Base-by-base conservation (phyloP, 2,888 invertebrate genomes). In the Panzeria rudis region DNA sequence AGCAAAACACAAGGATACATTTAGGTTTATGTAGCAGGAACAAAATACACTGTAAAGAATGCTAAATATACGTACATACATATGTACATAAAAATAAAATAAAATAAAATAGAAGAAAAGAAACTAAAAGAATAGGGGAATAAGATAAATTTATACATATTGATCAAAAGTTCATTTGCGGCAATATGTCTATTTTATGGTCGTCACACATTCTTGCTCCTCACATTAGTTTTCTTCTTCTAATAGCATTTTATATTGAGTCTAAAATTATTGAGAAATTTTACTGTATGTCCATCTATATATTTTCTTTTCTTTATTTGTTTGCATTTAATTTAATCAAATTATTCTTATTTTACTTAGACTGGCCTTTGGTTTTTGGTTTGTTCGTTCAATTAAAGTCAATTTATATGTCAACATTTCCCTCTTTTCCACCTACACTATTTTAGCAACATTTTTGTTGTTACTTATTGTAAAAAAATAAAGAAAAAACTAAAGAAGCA, bases 371-470 rank as follows among this genome's bases (percentile, higher is more conserved):
- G 90, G 90, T 89, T 82, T 75, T 38, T 66, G 80, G 75, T 76
- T 81, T 75, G 89, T 90, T 91, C 87, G 90, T 91, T 90, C 91
- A 91, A 90, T 91, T 90, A 90, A 90, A 90, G 90, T 91, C 90
- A 91, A 91, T 90, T 89, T 89, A 89, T 88, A 90, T 89, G 84
- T 84, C 81, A 61, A 68, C 62, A 47, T 71, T 73, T 59, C 47
- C 69, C 35, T 72, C 68, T 56, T 47, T 54, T 3, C 38, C 54
- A 56, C 17, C 47, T 38, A 62, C 29, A 66, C 66, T 56, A 81
- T 73, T 81, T 81, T 68, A 25, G 13, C 41, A 76, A 52, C 11
- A 47, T 32, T 52, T 76, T 59, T 75, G 29, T 71, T 79, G 68
- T 35, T 72, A 25, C 13, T 38, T 66, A 47, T 71, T 32, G 89